Evolutionary conservation across 2,888 invertebrate genomes (phyloP), one percentile per base, ranked within the genome.

Genomic region (Glaucopsyche alexis): DNA sequence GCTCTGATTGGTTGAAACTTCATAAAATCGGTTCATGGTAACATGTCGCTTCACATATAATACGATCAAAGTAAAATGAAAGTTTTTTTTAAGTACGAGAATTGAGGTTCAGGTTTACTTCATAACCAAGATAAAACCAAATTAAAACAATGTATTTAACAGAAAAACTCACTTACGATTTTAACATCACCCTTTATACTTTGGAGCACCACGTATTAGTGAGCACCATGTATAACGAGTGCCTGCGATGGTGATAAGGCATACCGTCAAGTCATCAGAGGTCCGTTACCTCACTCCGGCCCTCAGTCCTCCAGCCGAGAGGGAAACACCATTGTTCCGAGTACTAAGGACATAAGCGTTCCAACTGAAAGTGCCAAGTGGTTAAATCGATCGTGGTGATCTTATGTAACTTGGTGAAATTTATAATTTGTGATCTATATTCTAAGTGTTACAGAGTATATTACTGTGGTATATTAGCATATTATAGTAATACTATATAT

Each of bases 251-350:
- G 71, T 75, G 81, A 81, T 81, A 81, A 79, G 78, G 81, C 81
- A 82, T 78, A 80, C 74, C 78, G 76, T 76, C 73, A 78, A 76
- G 78, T 79, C 80, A 78, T 76, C 77, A 77, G 77, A 75, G 79
- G 74, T 75, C 76, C 76, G 78, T 79, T 80, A 78, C 78, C 74
- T 76, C 55, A 11, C 55, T 55, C 19, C 75, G 40, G 70, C 75
- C 75, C 73, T 72, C 42, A 42, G 42, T 8, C 74, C 78, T 77
- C 71, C 73, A 78, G 73, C 40, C 73, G 50, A 82, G 82, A 81
- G 84, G 85, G 84, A 84, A 83, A 83, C 79, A 81, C 80, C 80
- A 82, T 82, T 84, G 83, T 82, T 81, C 80, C 55, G 55, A 55
- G 71, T 40, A 14, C 13, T 52, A 13, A 50, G 66, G 72, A 65